phyloP scores from a whole-genome alignment of 1,140 invertebrate species.

The Drosophila parabipectinata region DNA sequence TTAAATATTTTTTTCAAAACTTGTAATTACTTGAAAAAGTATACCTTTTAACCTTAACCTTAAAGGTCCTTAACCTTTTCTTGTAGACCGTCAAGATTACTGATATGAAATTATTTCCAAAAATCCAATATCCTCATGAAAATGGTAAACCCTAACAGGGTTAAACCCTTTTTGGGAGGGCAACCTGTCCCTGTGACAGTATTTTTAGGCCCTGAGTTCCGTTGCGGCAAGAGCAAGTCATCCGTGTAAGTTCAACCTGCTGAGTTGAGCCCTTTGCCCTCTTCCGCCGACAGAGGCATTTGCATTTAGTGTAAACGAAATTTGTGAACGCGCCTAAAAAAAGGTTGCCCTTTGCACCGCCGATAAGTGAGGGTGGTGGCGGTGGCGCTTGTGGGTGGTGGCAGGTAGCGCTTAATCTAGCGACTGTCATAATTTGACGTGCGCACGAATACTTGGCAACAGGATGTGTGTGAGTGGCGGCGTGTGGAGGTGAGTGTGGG shows the following conservation, averaged over 20 bases:
- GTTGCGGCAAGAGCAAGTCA: constrained; percentile 58
- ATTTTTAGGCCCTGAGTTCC: constrained; percentile 11
- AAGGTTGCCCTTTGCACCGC: constrained; percentile 46
- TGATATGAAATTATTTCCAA: background rate
- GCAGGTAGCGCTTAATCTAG: constrained; percentile 58
- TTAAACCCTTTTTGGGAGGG: constrained; percentile 5
- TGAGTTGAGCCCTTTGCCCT: constrained; percentile 36
- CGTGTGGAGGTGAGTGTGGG: background rate
- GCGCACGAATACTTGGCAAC: constrained; percentile 40
- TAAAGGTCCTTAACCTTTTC: too few relatives aligned
- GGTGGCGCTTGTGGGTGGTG: background rate
- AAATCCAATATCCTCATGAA: background rate
- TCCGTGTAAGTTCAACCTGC: constrained; percentile 56
- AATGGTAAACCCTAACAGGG: constrained; percentile 1
- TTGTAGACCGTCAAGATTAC: background rate
- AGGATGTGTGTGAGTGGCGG: constrained; percentile 19
- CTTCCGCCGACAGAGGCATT: constrained; percentile 40
- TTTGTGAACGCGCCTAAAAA: constrained; percentile 60
- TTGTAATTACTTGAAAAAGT: too few relatives aligned
- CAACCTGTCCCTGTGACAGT: constrained; percentile 4
- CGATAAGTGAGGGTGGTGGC: constrained; percentile 51
- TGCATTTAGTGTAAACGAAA: constrained; percentile 67
- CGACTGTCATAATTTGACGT: constrained; percentile 73
- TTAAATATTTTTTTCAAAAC: too few relatives aligned
- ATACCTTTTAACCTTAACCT: too few relatives aligned